Conservation (phyloP, 2,888 invertebrate species). For the Stenichneumon culpator region DNA sequence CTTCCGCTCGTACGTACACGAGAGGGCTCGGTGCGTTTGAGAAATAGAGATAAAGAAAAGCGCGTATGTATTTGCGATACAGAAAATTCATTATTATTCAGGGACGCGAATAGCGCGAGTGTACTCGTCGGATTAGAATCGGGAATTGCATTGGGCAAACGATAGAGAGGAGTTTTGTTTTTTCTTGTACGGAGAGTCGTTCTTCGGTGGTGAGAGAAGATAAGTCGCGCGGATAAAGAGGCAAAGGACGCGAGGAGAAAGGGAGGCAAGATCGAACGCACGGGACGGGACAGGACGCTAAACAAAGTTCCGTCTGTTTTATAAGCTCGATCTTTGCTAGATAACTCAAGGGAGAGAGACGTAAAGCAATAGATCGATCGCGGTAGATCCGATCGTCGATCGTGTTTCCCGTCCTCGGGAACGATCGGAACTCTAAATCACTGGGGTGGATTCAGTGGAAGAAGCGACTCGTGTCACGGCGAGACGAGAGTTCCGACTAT, state of each 20-base stretch:
- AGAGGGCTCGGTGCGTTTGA: conserved; percentile 34
- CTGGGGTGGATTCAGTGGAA: conserved; percentile 61
- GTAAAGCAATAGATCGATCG: conserved; percentile 68
- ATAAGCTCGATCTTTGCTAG: conserved; percentile 58
- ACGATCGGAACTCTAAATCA: conserved; percentile 77
- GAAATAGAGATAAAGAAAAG: conserved; percentile 39
- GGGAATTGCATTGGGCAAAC: conserved; percentile 64
- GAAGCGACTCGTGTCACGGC: conserved; percentile 4
- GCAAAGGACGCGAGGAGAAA: not conserved
- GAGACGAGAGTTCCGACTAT: conserved; percentile 39
- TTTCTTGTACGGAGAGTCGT: conserved; percentile 17
- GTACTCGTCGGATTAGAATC: conserved; percentile 58
- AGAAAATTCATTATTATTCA: conserved; percentile 68
- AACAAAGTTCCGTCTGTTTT: conserved; percentile 43
- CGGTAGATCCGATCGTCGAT: conserved; percentile 78
- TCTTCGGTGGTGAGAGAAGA: conserved; percentile 21
- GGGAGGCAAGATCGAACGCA: not conserved
- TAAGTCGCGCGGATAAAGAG: conserved; percentile 39
- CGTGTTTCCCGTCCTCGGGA: conserved; percentile 66
- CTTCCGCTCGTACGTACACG: conserved; percentile 20
- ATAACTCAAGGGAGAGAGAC: conserved; percentile 64
- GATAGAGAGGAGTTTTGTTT: conserved; percentile 40
- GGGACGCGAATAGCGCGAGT: conserved; percentile 49
- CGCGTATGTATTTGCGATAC: conserved; percentile 25
- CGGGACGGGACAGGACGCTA: conserved; percentile 9